These are phyloP conservation scores for Glaucopsyche alexis DNA, from an alignment of 2,888 invertebrate genomes.

Conservation along the genomic window DNA sequence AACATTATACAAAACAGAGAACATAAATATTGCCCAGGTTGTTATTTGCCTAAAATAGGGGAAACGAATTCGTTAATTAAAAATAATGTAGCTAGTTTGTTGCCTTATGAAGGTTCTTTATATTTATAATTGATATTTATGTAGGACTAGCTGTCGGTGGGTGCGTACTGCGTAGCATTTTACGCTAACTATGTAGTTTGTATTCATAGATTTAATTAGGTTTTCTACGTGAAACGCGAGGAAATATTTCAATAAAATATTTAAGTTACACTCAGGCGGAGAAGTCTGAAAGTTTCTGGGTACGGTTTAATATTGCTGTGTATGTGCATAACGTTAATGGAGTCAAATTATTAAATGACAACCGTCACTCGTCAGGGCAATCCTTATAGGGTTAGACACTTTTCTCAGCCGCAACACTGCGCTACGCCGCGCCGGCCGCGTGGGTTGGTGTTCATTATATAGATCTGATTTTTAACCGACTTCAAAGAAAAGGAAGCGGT, in stretches of 20 bases:
- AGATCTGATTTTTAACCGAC: too few relatives aligned
- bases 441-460: too few relatives aligned
- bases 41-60: background rate
- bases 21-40: background rate
- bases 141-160: background rate
- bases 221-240: background rate
- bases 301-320: too few relatives aligned
- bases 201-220: background rate
- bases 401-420: too few relatives aligned
- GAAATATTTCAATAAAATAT: background rate
- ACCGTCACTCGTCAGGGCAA: too few relatives aligned
- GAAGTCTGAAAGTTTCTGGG: background rate
- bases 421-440: too few relatives aligned
- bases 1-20: background rate
- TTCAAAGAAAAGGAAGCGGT: too few relatives aligned
- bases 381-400: too few relatives aligned
- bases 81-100: conserved; percentile 9
- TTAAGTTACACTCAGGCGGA: background rate
- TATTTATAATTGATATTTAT: background rate
- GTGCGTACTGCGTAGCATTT: background rate
- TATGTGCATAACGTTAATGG: too few relatives aligned
- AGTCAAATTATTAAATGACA: too few relatives aligned
- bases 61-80: conserved; percentile 3
- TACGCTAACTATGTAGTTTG: background rate
- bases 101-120: background rate